Percentiles rank a stretch among this genome's conserved stretches.
Evolutionary conservation across 2,113 vertebrate genomes (phyloP).

Genomic region (Ardeotis arabs): DNA sequence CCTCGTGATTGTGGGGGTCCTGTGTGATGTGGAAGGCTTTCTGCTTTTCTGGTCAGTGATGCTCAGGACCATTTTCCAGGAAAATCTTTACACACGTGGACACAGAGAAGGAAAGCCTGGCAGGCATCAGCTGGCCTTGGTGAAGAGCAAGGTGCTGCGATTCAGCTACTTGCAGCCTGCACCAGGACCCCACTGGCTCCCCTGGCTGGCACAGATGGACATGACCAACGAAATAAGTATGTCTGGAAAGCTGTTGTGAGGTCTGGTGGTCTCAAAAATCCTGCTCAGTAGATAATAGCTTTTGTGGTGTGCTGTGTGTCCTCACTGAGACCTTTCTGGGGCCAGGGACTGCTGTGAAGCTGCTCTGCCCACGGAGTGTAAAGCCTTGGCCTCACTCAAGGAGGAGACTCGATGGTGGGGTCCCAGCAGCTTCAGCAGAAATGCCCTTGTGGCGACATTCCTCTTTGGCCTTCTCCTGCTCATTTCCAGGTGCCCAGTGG

Average conservation of each 20-base stretch:
- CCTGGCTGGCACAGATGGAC: not conserved
- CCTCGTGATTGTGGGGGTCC: accelerated
- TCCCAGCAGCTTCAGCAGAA: not conserved
- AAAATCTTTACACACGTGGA: not conserved
- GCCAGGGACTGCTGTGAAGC: not conserved
- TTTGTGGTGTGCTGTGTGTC: not conserved
- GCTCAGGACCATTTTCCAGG: not conserved
- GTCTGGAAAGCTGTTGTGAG: too few relatives aligned
- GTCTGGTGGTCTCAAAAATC: too few relatives aligned
- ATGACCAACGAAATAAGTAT: too few relatives aligned
- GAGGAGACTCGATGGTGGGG: not conserved
- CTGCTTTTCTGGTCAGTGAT: not conserved
- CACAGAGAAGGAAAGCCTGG: not conserved
- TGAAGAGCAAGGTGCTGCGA: not conserved
- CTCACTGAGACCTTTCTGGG: not conserved
- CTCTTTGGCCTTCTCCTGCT: not conserved
- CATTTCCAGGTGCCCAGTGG: not conserved
- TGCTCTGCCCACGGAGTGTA: accelerated
- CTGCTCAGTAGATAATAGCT: not conserved
- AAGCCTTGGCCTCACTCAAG: accelerated
- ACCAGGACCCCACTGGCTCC: not conserved
- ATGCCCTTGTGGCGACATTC: not conserved
- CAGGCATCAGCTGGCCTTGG: not conserved
- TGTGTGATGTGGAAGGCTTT: not conserved
- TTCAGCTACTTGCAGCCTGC: not conserved